Conservation (phyloP, 2,888 invertebrate genomes). For the Xanthia icteritia region DNA sequence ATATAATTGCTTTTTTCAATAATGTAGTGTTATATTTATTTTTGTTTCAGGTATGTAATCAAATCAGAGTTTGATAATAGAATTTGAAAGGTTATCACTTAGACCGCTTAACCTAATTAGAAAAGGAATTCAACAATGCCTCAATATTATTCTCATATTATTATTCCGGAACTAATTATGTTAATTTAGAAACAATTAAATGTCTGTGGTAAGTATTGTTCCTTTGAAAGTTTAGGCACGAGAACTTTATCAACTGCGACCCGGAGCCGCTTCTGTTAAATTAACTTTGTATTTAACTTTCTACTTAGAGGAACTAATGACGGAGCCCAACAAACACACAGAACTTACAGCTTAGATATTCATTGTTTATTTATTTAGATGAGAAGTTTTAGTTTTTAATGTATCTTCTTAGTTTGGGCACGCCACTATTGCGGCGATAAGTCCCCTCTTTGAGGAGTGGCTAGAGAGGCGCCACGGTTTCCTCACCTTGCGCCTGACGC, state of each 20-base stretch:
- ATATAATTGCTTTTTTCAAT: too few relatives aligned
- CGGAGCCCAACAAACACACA: constrained; percentile 7
- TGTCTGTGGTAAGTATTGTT: constrained; percentile 23
- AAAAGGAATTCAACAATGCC: neutral
- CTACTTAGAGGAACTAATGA: constrained; percentile 18
- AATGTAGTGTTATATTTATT: neutral
- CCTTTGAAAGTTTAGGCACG: constrained; percentile 15
- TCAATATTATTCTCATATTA: too few relatives aligned
- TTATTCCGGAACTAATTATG: neutral
- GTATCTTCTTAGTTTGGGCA: too few relatives aligned
- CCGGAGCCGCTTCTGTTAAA: constrained; percentile 16
- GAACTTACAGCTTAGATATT: neutral
- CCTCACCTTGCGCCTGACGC: too few relatives aligned
- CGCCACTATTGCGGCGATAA: too few relatives aligned
- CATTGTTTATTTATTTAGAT: neutral
- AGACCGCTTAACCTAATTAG: neutral
- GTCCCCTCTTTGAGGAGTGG: too few relatives aligned
- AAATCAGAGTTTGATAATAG: neutral
- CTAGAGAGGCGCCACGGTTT: too few relatives aligned
- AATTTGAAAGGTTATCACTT: neutral
- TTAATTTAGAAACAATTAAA: constrained; percentile 17
- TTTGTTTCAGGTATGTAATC: neutral
- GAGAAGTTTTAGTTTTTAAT: too few relatives aligned
- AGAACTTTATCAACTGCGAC: constrained; percentile 4
- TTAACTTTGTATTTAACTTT: constrained; percentile 28